Conservation (phyloP, 2,888 invertebrate genomes). For the Limulus polyphemus region DNA sequence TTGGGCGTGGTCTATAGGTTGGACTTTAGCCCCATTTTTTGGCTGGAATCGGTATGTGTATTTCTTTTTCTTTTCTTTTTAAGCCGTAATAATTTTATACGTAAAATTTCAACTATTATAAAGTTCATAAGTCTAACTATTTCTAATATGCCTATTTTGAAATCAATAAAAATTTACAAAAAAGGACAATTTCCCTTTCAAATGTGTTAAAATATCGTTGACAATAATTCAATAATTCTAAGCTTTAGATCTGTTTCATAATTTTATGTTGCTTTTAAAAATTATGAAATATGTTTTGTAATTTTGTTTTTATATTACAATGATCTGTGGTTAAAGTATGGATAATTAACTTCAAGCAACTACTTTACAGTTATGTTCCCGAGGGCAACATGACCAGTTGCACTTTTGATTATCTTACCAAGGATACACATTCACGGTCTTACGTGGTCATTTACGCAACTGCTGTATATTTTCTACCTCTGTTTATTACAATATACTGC, state of each 20-base stretch:
- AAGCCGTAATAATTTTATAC: background rate
- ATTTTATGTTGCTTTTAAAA: background rate
- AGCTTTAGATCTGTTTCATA: background rate
- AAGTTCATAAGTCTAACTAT: background rate
- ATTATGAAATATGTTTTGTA: background rate
- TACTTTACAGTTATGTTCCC: constrained; percentile 52
- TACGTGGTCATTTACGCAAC: constrained; percentile 64
- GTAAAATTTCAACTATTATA: background rate
- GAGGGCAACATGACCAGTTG: constrained; percentile 90
- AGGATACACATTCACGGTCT: constrained; percentile 59
- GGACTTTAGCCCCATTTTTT: constrained; percentile 71
- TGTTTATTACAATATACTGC: constrained; percentile 67
- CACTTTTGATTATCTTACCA: constrained; percentile 70
- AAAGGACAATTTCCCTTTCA: no score
- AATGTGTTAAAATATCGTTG: no score
- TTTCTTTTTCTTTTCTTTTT: no score
- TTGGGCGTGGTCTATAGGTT: constrained; percentile 61
- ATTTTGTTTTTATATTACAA: no score
- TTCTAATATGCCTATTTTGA: background rate
- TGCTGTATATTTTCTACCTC: constrained; percentile 62
- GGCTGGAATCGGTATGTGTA: constrained; percentile 45
- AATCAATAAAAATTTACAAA: no score
- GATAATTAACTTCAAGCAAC: no score
- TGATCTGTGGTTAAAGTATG: no score
- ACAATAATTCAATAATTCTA: no score